Evolutionary conservation across 2,113 vertebrate genomes (phyloP), one percentile per base, ranked within the genome.

Genomic region (Collichthys lucidus): DNA sequence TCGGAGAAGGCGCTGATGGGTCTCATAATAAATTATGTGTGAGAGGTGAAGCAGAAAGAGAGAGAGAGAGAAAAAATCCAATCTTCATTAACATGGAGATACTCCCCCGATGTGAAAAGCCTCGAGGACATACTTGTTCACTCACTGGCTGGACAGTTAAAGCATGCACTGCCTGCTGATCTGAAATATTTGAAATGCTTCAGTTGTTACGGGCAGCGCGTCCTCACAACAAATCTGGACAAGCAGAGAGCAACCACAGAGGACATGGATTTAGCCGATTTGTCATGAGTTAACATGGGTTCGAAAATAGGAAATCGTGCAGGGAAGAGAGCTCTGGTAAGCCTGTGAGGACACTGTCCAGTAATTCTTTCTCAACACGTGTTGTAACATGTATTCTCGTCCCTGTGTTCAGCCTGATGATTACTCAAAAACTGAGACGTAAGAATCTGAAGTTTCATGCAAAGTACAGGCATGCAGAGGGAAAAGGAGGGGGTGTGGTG

Each of bases 41-140:
- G 47, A 77, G 81, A 87, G 46, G 80, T 35, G 80, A 83, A 87
- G 64, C 63, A 73, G 72, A 80, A 70, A 67, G 6, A 7, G 31
- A 35, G 31, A 14, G 44, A 66, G 31, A 35, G 53, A 15, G 6
- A 29, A 26, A 49, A 57, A 68, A 79, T 59, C 66, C 44, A 74
- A 84, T 81, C 77, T 84, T 82, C 83, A 80, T 90, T 86, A 88
- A 56, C 74, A 83, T 57, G 46, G 66, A 86, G 70, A 86, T 71
- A 69, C 53, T 87, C 76, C 70, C 75, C 75, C 0, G 56, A 86
- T 79, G 83, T 67, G 71, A 87, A 83, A 86, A 53, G 83, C 83
- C 83, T 90, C 14, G 46, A 83, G 81, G 72, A 75, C 79, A 74
- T 46, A 52, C 74, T 78, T 72, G 49, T 75, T 84, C 81, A 66